phyloP scores from a whole-genome alignment of 1,140 invertebrate genomes.

The Pemphigus obesinymphae region DNA sequence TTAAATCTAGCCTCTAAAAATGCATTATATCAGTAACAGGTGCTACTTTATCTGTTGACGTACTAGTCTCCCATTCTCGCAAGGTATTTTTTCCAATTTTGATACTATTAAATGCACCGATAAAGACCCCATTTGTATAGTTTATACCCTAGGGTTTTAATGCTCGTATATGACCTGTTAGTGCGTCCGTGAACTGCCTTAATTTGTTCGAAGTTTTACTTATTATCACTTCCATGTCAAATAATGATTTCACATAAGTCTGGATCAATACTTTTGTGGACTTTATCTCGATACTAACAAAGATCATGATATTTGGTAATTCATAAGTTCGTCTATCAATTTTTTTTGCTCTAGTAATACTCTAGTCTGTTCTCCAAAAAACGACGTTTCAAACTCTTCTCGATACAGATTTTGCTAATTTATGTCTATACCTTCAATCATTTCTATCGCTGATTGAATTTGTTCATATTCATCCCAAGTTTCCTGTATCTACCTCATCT shows the following conservation, averaged over 20 bases:
- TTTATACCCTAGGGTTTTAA: neutral
- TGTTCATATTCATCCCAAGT: neutral
- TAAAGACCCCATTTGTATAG: too few relatives aligned
- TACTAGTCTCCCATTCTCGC: too few relatives aligned
- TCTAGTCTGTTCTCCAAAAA: neutral
- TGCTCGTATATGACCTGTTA: neutral
- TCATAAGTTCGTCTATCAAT: neutral
- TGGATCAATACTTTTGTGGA: neutral
- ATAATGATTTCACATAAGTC: neutral
- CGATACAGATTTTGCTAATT: neutral
- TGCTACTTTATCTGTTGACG: too few relatives aligned
- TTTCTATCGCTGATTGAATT: neutral
- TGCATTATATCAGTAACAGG: too few relatives aligned
- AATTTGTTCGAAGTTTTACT: neutral
- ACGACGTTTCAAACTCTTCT: neutral
- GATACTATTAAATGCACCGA: too few relatives aligned
- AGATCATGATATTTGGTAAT: neutral
- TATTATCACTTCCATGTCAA: neutral
- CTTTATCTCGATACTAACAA: neutral
- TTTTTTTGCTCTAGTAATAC: too few relatives aligned
- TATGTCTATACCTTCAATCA: neutral
- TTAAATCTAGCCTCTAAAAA: too few relatives aligned
- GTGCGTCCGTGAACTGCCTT: neutral
- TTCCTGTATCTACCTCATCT: neutral
- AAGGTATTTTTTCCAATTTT: too few relatives aligned